A percentile compares a stretch with the other conserved stretches of the same genome.
Evolutionary conservation across 2,888 invertebrate species (phyloP).

Genomic region (Trypoxylon attenuatum): DNA sequence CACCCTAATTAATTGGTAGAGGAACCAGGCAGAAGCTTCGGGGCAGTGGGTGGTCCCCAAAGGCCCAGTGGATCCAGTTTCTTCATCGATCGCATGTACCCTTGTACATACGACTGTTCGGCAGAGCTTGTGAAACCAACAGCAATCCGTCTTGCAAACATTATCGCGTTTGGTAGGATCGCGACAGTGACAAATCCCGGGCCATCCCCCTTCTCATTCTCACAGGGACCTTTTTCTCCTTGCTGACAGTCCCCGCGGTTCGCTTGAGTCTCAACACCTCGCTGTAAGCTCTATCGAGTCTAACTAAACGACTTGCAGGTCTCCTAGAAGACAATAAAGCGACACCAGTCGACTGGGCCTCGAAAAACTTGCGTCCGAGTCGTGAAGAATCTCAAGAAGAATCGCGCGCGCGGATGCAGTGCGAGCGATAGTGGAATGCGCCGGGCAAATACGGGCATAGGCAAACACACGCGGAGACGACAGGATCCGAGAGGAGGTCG

Average conservation of each 20-base stretch:
- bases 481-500: slow-evolving; percentile 12
- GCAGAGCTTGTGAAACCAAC: slow-evolving; percentile 36
- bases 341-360: no score
- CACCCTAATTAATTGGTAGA: no score
- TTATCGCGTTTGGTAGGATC: slow-evolving; percentile 43
- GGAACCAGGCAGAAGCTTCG: neutral
- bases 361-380: no score
- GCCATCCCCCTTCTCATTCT: slow-evolving; percentile 27
- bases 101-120: slow-evolving; percentile 15
- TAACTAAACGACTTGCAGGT: no score
- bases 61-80: slow-evolving; percentile 11
- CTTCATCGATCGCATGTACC: slow-evolving; percentile 6
- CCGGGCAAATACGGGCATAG: slow-evolving; percentile 65
- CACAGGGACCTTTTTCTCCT: slow-evolving; percentile 23
- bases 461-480: slow-evolving; percentile 62
- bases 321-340: no score
- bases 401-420: slow-evolving; percentile 27
- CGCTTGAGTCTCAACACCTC: no score
- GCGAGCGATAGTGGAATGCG: slow-evolving; percentile 63
- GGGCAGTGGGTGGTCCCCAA: slow-evolving; percentile 12
- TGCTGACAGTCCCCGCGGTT: slow-evolving; percentile 2
- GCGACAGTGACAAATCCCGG: slow-evolving; percentile 58
- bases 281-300: no score
- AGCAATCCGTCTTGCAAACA: slow-evolving; percentile 50
- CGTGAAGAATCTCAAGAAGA: neutral